These are phyloP conservation scores for Rotaria sp. DNA, from an alignment of 2,888 invertebrate genomes.

Conservation along the genomic window DNA sequence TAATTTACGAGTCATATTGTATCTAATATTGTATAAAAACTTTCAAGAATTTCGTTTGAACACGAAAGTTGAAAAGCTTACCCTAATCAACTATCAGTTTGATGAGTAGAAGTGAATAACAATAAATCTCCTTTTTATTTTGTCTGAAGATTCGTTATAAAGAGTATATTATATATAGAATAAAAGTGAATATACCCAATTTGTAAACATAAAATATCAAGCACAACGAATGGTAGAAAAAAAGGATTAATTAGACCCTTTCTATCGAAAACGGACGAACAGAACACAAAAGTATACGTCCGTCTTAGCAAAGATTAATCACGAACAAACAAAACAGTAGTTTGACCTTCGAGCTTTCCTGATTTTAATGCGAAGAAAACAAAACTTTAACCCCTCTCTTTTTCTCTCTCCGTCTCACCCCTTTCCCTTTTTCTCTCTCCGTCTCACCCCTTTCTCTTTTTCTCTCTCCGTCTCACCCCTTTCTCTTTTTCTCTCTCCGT, in stretches of 20 bases:
- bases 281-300: neutral
- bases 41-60: neutral
- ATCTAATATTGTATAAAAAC: neutral
- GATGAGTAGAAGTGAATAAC: neutral
- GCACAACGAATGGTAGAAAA: too few species aligned
- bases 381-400: too few species aligned
- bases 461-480: too few species aligned
- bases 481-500: too few species aligned
- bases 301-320: neutral
- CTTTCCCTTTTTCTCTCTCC: too few species aligned
- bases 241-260: too few species aligned
- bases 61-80: neutral
- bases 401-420: too few species aligned
- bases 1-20: neutral
- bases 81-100: neutral
- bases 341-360: too few species aligned
- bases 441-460: too few species aligned
- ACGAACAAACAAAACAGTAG: neutral
- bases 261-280: neutral
- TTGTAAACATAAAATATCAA: too few species aligned
- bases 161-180: neutral
- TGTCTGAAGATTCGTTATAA: neutral
- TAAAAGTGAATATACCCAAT: neutral
- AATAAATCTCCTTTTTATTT: too few species aligned
- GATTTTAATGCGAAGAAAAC: too few species aligned